Base-by-base conservation (phyloP, 2,888 invertebrate species). In the Mimas tiliae region DNA sequence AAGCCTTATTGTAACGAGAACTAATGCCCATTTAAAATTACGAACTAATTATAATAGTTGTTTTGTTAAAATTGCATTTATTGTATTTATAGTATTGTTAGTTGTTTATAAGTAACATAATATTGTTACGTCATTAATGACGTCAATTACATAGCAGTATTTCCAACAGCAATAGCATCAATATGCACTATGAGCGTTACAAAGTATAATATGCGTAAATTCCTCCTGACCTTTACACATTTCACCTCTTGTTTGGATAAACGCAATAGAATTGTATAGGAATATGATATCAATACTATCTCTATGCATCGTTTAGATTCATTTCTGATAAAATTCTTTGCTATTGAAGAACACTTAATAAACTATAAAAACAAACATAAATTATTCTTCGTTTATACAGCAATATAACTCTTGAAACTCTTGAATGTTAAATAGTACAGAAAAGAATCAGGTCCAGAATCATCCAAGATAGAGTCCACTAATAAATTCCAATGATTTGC, bases 61-160 rank as follows among this genome's bases (percentile, higher is more conserved):
- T 52, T 53, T 33, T 53, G 14, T 53, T 53, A n/a, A 27, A 55
- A 55, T 55, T 55, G 34, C 38, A 55, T 55, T 58, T 52, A 14
- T 52, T 52, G 21, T 27, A 34, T 42, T 11, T 58, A 12, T 19
- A 16, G 12, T 52, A 52, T 52, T 52, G 21, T 12, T 12, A 52
- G 52, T 9, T 14, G 1, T 52, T 19, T 11, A 4, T 19, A 27
- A 2, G 16, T 34, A 38, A 55, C 11, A 38, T 9, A 11, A 27
- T n/a, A 27, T 27, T 27, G 4, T n/a, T 34, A 34, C 6, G 9
- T 50, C 34, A 34, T 11, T 1, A 42, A 42, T 19, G 4, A 55
- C 34, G 19, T 19, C 12, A 42, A 58, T 58, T 19, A 58, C 12
- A 38, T 19, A 42, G 42, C 19, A 21, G 52, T 52, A 19, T 21